Conservation (phyloP, 2,797 vertebrate species). For the Sebastes kiyomatsui region DNA sequence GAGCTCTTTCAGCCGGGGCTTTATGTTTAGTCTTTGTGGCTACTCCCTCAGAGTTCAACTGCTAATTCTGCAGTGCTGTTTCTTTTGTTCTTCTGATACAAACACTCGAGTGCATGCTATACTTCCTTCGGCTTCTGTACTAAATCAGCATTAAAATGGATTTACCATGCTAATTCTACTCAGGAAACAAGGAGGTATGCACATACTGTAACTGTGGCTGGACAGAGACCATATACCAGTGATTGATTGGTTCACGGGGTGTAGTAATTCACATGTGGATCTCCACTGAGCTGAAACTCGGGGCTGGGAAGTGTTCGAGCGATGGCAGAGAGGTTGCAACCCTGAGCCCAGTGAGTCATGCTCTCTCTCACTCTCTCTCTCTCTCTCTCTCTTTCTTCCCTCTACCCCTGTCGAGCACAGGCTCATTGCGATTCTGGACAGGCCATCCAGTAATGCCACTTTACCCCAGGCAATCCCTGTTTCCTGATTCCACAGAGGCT, state of each 20-base stretch:
- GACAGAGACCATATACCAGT: constrained; percentile 48
- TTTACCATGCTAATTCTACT: constrained; percentile 46
- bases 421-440: constrained; percentile 65
- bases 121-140: constrained; percentile 11
- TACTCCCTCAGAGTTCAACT: constrained; percentile 11
- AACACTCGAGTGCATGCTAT: background rate
- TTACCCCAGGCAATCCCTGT: constrained; percentile 74
- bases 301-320: constrained; percentile 30
- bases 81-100: constrained; percentile 9
- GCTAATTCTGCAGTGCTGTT: constrained; percentile 1
- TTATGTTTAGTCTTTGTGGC: constrained; percentile 34
- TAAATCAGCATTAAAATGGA: constrained; percentile 56
- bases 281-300: constrained; percentile 28
- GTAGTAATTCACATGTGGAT: constrained; percentile 56
- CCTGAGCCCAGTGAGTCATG: constrained; percentile 26
- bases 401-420: constrained; percentile 19
- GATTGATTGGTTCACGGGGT: constrained; percentile 50
- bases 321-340: constrained; percentile 46
- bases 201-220: constrained; percentile 31
- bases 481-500: constrained; percentile 78
- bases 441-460: constrained; percentile 70
- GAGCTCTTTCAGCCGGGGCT: constrained; percentile 14
- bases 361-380: background rate
- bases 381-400: background rate
- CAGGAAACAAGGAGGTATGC: constrained; percentile 60